Percentiles rank a stretch among this genome's conserved stretches.
These are phyloP conservation scores for Drosophila jambulina DNA, from an alignment of 1,140 invertebrate genomes.

Conservation along the genomic window DNA sequence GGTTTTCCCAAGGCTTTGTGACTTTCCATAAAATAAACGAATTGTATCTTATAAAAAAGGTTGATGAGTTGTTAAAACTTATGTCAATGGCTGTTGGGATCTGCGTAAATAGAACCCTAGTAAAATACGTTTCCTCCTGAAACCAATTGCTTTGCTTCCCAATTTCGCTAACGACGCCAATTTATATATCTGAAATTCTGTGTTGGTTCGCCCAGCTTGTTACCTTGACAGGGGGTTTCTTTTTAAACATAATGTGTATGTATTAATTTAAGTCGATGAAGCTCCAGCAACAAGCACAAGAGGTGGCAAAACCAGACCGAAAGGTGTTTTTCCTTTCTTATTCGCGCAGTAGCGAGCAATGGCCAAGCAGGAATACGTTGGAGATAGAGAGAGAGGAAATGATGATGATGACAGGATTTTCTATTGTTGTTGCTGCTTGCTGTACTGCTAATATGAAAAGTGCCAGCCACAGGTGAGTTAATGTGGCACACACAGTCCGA, in stretches of 20 bases:
- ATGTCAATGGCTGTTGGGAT: too few species aligned
- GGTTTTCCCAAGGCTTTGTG: too few species aligned
- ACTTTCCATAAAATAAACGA: background rate
- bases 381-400: conserved; percentile 32
- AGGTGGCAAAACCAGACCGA: conserved; percentile 63
- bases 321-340: conserved; percentile 8
- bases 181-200: background rate
- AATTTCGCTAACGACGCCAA: background rate
- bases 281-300: conserved; percentile 59
- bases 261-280: conserved; percentile 74
- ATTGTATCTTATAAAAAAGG: background rate
- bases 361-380: conserved; percentile 13
- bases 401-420: conserved; percentile 56
- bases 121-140: background rate
- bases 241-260: conserved; percentile 55
- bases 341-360: conserved; percentile 11
- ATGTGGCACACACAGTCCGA: conserved; percentile 43
- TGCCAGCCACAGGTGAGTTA: conserved; percentile 79
- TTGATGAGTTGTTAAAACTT: background rate
- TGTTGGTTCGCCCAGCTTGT: background rate
- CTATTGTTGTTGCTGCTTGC: conserved; percentile 47
- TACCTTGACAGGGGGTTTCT: background rate
- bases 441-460: conserved; percentile 62
- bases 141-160: background rate
- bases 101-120: background rate